Conservation (phyloP, 1,140 invertebrate genomes). For the Drosophila sucinea region DNA sequence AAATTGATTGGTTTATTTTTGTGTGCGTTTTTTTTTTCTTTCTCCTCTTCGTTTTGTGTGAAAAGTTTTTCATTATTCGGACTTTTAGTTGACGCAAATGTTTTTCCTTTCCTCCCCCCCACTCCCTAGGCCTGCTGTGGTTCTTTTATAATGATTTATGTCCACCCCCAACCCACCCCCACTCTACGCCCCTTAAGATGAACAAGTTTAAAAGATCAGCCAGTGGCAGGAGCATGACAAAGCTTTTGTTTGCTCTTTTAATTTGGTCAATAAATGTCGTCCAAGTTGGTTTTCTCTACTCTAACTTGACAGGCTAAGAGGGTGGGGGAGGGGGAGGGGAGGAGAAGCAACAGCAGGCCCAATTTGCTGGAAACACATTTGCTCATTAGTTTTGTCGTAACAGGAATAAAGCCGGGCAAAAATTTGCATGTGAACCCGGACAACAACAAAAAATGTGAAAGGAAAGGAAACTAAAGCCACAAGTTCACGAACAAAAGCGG, state of each 20-base stretch:
- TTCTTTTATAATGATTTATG: slow-evolving; percentile 54
- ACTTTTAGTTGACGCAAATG: slow-evolving; percentile 43
- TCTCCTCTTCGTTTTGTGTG: slow-evolving; percentile 22
- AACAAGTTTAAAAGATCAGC: slow-evolving; percentile 43
- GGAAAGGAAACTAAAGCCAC: background rate
- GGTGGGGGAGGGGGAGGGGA: background rate
- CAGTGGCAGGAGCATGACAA: slow-evolving; percentile 42
- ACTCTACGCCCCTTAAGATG: too few species aligned
- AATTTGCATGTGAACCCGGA: slow-evolving; percentile 3
- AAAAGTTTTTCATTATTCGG: slow-evolving; percentile 57
- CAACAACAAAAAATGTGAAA: background rate
- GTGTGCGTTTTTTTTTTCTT: background rate
- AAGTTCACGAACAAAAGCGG: background rate
- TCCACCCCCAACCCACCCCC: background rate
- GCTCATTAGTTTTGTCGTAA: slow-evolving; percentile 45
- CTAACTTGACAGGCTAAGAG: too few species aligned
- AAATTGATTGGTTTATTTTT: slow-evolving; percentile 6
- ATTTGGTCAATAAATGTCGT: slow-evolving; percentile 61
- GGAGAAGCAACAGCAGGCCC: slow-evolving; percentile 13
- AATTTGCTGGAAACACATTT: slow-evolving; percentile 58
- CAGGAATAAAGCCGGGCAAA: background rate
- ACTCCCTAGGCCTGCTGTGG: background rate
- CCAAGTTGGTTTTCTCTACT: background rate
- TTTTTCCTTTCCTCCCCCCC: slow-evolving; percentile 14
- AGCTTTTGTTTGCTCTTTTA: slow-evolving; percentile 62